A percentile compares a stretch with the other conserved stretches of the same genome.
Evolutionary conservation across 1,140 invertebrate genomes (phyloP).

Genomic region (Zaprionus nigranus): DNA sequence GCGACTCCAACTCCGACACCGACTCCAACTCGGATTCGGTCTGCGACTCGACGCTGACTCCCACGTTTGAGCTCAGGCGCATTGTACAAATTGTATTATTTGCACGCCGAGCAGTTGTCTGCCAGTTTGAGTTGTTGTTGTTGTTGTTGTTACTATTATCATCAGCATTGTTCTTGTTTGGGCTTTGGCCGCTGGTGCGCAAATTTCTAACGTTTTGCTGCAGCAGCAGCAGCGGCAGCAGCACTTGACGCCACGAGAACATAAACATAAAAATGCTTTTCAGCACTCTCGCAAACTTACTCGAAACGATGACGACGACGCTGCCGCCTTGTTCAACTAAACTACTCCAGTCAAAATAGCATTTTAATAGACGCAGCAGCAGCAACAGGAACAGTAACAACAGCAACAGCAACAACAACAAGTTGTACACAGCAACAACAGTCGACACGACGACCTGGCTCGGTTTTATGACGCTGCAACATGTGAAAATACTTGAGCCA

Average conservation of each 20-base stretch:
- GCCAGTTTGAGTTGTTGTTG: constrained; percentile 44
- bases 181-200: constrained; percentile 44
- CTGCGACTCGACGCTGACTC: constrained; percentile 59
- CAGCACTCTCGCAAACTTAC: constrained; percentile 72
- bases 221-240: constrained; percentile 48
- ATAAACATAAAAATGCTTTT: constrained; percentile 84
- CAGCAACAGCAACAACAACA: constrained; percentile 33
- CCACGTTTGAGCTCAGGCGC: constrained; percentile 74
- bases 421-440: constrained; percentile 25
- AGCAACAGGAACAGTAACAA: constrained; percentile 31
- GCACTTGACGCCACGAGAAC: constrained; percentile 83
- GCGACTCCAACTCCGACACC: constrained; percentile 1
- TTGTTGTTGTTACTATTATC: constrained; percentile 72
- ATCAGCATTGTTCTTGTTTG: constrained; percentile 81
- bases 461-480: constrained; percentile 65
- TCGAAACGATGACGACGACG: constrained; percentile 47
- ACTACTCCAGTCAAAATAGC: constrained; percentile 83
- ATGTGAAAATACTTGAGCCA: constrained; percentile 74
- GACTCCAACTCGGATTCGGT: constrained; percentile 52
- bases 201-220: constrained; percentile 57
- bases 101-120: constrained; percentile 75
- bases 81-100: constrained; percentile 83
- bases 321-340: constrained; percentile 63
- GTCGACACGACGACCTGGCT: constrained; percentile 68
- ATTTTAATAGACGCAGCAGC: constrained; percentile 78